Conservation (phyloP, 2,113 vertebrate genomes). For the Mionectes macconnelli region DNA sequence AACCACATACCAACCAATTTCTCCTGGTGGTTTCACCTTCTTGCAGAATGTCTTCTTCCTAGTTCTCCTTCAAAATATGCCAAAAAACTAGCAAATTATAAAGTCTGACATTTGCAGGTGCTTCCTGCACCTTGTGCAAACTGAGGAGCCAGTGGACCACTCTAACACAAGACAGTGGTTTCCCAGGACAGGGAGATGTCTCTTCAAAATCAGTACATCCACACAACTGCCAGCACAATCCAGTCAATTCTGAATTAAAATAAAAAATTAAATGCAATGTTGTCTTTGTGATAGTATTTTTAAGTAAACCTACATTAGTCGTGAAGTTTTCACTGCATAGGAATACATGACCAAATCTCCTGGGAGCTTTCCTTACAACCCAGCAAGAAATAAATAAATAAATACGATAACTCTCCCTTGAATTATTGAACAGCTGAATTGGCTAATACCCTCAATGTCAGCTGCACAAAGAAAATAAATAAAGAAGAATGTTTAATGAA, state of each 20-base stretch:
- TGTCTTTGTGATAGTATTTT: neutral
- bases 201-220: neutral
- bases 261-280: neutral
- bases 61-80: neutral
- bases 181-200: neutral
- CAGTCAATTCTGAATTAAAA: neutral
- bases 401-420: neutral
- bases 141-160: neutral
- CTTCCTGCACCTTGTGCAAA: neutral
- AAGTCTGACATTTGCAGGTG: neutral
- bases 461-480: constrained; percentile 46
- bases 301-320: neutral
- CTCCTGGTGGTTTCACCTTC: neutral
- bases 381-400: neutral
- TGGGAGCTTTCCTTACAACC: neutral
- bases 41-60: neutral
- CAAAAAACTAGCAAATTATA: neutral
- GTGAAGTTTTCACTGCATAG: neutral
- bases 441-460: neutral
- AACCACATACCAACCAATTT: neutral
- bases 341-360: neutral
- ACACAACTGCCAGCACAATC: neutral
- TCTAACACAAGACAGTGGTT: neutral
- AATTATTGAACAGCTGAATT: constrained; percentile 55
- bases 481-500: constrained; percentile 11